Evolutionary conservation across 2,113 vertebrate species (phyloP).

Genomic region (Halcyon malimbica): DNA sequence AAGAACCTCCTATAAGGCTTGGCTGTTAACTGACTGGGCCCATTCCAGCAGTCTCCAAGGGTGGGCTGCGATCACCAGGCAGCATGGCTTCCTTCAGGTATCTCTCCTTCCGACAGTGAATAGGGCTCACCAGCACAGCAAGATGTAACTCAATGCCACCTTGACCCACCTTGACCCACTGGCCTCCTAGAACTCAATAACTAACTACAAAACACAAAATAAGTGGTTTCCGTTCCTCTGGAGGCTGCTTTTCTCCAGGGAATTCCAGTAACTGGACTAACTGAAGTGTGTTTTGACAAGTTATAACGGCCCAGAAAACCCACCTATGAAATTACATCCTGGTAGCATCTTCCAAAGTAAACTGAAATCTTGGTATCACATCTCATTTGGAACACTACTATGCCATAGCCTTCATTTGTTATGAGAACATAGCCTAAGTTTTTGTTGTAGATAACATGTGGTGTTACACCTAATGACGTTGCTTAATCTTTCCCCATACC

Average conservation of each 20-base stretch:
- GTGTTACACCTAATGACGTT: background rate
- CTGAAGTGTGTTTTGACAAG: slow-evolving; percentile 54
- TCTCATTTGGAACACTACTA: background rate
- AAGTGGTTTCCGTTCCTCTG: slow-evolving; percentile 36
- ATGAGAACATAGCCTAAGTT: background rate
- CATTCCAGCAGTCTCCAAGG: background rate
- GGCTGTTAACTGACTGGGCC: background rate
- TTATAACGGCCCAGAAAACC: slow-evolving; percentile 46
- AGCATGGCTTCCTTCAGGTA: background rate
- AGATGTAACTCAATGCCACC: background rate
- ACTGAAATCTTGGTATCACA: slow-evolving; percentile 24
- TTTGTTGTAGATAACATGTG: background rate
- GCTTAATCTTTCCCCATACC: background rate
- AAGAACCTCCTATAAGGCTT: background rate
- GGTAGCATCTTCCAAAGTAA: slow-evolving; percentile 60
- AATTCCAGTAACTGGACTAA: slow-evolving; percentile 56
- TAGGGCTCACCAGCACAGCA: background rate
- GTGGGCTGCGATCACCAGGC: rapidly evolving
- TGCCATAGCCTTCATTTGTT: background rate
- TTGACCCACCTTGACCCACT: background rate
- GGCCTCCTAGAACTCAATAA: background rate
- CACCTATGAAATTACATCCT: slow-evolving; percentile 53
- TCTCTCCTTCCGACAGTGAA: rapidly evolving
- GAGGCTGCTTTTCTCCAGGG: slow-evolving; percentile 42
- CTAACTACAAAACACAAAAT: background rate